A percentile compares a stretch with the other conserved stretches of the same genome.
phyloP scores from a whole-genome alignment of 2,888 invertebrate genomes.

The Parelbella ahira region DNA sequence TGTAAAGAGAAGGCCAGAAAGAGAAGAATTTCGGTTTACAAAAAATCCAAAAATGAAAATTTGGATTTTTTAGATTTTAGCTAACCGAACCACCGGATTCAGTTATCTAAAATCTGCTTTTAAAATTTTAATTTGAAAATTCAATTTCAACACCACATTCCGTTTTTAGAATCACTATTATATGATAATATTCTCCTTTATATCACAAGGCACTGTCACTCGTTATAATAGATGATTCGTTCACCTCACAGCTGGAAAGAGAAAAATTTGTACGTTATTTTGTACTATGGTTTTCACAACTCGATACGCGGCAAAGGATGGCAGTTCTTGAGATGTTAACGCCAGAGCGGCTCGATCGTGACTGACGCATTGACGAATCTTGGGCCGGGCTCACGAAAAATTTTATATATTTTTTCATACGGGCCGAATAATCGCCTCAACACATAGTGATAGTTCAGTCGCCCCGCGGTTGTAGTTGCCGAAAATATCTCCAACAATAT shows the following conservation, averaged over 20 bases:
- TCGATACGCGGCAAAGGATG: conserved; percentile 57
- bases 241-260: conserved; percentile 57
- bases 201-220: conserved; percentile 69
- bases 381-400: conserved; percentile 72
- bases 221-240: conserved; percentile 42
- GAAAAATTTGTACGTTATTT: conserved; percentile 74
- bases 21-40: conserved; percentile 57
- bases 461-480: conserved; percentile 46
- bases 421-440: conserved; percentile 74
- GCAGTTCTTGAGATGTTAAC: conserved; percentile 60
- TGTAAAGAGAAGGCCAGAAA: conserved; percentile 69
- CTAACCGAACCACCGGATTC: conserved; percentile 53
- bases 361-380: conserved; percentile 78
- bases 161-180: conserved; percentile 14
- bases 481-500: conserved; percentile 33
- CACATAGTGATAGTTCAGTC: conserved; percentile 76
- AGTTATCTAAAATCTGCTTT: conserved; percentile 69
- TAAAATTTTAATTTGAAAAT: no score
- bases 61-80: conserved; percentile 49
- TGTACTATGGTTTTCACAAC: conserved; percentile 77
- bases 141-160: conserved; percentile 14
- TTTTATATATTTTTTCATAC: conserved; percentile 72
- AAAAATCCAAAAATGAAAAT: conserved; percentile 25
- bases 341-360: conserved; percentile 63
- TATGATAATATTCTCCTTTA: conserved; percentile 32